phyloP scores from a whole-genome alignment of 2,888 invertebrate genomes.

The Epistrophe eligans region DNA sequence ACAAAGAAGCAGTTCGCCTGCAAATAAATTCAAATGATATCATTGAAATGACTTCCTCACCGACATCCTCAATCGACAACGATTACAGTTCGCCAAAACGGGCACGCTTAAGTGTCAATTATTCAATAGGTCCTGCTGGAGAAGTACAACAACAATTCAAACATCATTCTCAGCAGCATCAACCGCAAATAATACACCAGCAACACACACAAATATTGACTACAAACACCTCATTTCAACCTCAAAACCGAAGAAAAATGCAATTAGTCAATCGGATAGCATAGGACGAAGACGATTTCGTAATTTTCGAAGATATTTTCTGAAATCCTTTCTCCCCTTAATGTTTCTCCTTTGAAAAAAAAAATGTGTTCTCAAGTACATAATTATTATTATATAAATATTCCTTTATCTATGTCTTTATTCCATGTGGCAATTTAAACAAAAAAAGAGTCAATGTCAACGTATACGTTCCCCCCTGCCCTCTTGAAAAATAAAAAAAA shows the following conservation, averaged over 20 bases:
- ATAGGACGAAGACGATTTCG: conserved; percentile 77
- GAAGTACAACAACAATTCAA: conserved; percentile 81
- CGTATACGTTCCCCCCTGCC: neutral
- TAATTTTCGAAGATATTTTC: conserved; percentile 69
- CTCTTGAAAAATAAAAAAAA: neutral
- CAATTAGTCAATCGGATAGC: conserved; percentile 86
- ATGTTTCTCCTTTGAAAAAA: neutral
- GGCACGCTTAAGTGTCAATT: conserved; percentile 82
- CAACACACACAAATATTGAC: conserved; percentile 77
- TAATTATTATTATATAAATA: conserved; percentile 9
- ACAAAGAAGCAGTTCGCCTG: conserved; percentile 80
- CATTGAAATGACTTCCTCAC: conserved; percentile 67
- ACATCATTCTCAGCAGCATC: conserved; percentile 77
- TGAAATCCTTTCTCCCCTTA: conserved; percentile 33
- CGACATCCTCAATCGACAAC: conserved; percentile 83
- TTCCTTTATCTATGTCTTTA: conserved; percentile 31
- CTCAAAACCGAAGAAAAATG: conserved; percentile 87
- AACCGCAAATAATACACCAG: conserved; percentile 73
- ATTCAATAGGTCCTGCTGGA: conserved; percentile 84
- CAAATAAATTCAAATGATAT: conserved; percentile 83
- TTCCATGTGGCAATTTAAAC: conserved; percentile 25
- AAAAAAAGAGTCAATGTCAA: conserved; percentile 23
- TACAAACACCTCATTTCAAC: conserved; percentile 77
- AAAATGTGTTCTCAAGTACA: conserved; percentile 50
- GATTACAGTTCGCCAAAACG: conserved; percentile 84